Conservation (phyloP, 1,140 invertebrate species). For the Drosophila kurseongensis region DNA sequence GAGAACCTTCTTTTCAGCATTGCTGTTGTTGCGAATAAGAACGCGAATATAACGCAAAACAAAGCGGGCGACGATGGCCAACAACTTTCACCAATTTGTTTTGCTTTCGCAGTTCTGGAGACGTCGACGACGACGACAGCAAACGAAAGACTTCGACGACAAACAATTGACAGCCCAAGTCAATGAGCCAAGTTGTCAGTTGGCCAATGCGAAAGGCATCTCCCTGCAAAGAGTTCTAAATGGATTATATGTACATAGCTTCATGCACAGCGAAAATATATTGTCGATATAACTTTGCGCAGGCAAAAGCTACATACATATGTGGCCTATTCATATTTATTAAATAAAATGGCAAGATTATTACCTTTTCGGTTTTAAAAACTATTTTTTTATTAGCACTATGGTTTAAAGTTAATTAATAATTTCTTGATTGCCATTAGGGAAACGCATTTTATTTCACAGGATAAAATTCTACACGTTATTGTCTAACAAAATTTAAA, state of each 20-base stretch:
- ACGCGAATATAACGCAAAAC: slow-evolving; percentile 68
- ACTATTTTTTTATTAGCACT: too few species aligned
- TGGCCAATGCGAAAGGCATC: slow-evolving; percentile 42
- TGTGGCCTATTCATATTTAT: too few species aligned
- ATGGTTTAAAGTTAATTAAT: too few species aligned
- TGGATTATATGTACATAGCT: slow-evolving; percentile 14
- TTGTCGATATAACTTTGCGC: background rate
- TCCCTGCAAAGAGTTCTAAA: slow-evolving; percentile 17
- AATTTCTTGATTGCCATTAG: too few species aligned
- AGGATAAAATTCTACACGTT: too few species aligned
- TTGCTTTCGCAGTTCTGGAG: slow-evolving; percentile 80
- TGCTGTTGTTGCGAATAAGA: slow-evolving; percentile 76
- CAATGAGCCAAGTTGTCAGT: slow-evolving; percentile 51
- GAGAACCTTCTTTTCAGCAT: slow-evolving; percentile 46
- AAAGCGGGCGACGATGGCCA: slow-evolving; percentile 77
- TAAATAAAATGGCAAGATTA: too few species aligned
- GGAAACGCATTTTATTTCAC: too few species aligned
- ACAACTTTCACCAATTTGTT: slow-evolving; percentile 84
- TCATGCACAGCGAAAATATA: background rate
- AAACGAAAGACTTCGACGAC: slow-evolving; percentile 57
- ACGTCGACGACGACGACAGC: slow-evolving; percentile 42
- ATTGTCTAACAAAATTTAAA: too few species aligned
- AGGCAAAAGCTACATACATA: too few species aligned
- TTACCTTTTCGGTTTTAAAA: too few species aligned
- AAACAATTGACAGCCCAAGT: slow-evolving; percentile 69